phyloP scores from a whole-genome alignment of 2,888 invertebrate species.

The Cataglyphis cursor region DNA sequence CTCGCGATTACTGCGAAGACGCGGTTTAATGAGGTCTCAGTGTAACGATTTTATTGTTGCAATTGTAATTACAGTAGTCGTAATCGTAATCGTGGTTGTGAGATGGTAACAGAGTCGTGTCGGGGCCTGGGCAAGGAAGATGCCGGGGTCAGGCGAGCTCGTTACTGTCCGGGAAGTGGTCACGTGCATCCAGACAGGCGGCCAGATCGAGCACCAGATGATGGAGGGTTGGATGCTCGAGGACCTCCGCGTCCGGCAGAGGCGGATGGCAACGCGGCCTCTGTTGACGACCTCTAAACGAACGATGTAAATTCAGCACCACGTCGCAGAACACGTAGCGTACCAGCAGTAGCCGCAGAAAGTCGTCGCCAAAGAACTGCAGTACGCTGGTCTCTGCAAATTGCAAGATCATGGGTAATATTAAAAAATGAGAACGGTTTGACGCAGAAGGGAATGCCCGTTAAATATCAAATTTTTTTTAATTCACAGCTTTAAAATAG shows the following conservation, averaged over 20 bases:
- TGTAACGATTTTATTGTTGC: slow-evolving; percentile 86
- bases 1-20: slow-evolving; percentile 69
- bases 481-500: not conserved
- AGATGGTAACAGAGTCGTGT: slow-evolving; percentile 81
- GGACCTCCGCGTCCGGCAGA: slow-evolving; percentile 94
- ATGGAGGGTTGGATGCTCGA: slow-evolving; percentile 94
- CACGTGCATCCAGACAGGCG: slow-evolving; percentile 93
- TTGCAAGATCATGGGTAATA: not conserved
- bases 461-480: not conserved
- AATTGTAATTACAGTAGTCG: slow-evolving; percentile 86
- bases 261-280: slow-evolving; percentile 95
- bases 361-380: slow-evolving; percentile 98
- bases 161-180: slow-evolving; percentile 90
- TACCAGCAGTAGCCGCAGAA: slow-evolving; percentile 94
- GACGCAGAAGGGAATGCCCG: not conserved
- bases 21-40: slow-evolving; percentile 85
- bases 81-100: slow-evolving; percentile 85
- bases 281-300: slow-evolving; percentile 94
- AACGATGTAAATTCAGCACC: slow-evolving; percentile 95
- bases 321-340: slow-evolving; percentile 98
- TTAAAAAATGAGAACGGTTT: not conserved
- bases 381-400: slow-evolving; percentile 87
- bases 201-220: slow-evolving; percentile 95
- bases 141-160: slow-evolving; percentile 90
- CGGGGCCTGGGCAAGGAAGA: slow-evolving; percentile 86